Base-by-base conservation (phyloP, 2,113 vertebrate genomes). In the Speoplatyrhinus poulsoni region DNA sequence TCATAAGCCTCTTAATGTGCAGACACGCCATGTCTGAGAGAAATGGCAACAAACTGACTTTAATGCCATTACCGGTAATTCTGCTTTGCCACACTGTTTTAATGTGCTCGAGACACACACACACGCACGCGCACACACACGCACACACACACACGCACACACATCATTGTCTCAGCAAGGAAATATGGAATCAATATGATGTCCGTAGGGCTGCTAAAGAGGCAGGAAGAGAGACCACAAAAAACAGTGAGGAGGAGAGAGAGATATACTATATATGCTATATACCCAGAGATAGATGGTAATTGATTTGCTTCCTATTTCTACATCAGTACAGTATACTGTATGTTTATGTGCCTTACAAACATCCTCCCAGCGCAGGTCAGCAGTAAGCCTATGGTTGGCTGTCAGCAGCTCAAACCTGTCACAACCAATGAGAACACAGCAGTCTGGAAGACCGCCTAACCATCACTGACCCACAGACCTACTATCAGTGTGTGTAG, bases 51-150 rank as follows among this genome's bases (percentile, higher is more conserved):
- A 83, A 81, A 72, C 6, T 59, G 53, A 67, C 85, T 91, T 90
- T 91, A 89, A 91, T 87, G 83, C 84, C 81, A 92, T 89, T 90
- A 89, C 82, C 83, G 65, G 80, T 91, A 91, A 92, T 91, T 90
- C 85, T 88, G 82, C 77, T 76, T 70, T 0, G 68, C 75, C 82
- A 81, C 87, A 77, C 68, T 49, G 63, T 80, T 87, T 77, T 81
- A 89, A 83, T 82, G 80, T 83, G 85, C 80, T 85, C 78, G 66
- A 70, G 76, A 67, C 17, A 9, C 69, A 71, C 33, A 55, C 11
- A 56, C 12, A 53, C 63, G 58, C 65, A 62, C 65, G 17, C 50
- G 32, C 63, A 19, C 55, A 48, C 66, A 57, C 53, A 47, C 72
- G 47, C 48, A 47, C 65, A 64, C 73, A 62, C 69, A 71, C 65